Percentiles rank a stretch among this genome's conserved stretches.
Conservation (phyloP, 2,113 vertebrate species). For the Hipposideros armiger region DNA sequence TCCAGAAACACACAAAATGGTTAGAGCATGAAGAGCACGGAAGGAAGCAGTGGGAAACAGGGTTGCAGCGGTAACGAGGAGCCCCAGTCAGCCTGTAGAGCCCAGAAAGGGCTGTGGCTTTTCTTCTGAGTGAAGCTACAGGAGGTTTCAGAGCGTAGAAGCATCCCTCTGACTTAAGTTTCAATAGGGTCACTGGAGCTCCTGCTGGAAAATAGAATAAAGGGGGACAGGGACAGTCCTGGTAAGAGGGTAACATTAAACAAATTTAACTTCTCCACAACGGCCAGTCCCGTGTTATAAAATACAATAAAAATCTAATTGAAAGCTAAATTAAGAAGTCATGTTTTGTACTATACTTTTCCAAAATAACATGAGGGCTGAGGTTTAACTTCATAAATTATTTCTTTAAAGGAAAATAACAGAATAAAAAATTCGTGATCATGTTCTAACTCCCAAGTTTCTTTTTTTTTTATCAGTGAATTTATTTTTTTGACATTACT, state of each 20-base stretch:
- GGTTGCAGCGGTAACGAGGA: background rate
- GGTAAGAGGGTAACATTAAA: background rate
- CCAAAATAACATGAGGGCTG: background rate
- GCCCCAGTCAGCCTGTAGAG: background rate
- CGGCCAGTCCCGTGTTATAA: background rate
- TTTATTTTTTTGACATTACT: background rate
- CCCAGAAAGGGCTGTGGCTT: background rate
- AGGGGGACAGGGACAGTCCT: background rate
- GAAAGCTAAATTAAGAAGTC: background rate
- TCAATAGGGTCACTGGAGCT: background rate
- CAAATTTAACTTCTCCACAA: background rate
- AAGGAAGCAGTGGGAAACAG: background rate
- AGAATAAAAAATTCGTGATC: background rate
- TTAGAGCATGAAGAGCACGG: background rate
- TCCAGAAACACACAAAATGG: background rate
- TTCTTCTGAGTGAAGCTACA: background rate
- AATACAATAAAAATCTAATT: background rate
- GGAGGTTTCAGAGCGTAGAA: background rate
- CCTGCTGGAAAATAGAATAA: background rate
- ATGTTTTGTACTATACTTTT: background rate
- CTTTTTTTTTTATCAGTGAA: background rate
- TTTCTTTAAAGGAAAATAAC: background rate
- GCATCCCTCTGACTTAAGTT: background rate
- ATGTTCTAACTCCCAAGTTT: background rate
- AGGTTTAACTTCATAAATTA: background rate